Conservation (phyloP, 2,797 vertebrate genomes). For the Chaunax sp. region DNA sequence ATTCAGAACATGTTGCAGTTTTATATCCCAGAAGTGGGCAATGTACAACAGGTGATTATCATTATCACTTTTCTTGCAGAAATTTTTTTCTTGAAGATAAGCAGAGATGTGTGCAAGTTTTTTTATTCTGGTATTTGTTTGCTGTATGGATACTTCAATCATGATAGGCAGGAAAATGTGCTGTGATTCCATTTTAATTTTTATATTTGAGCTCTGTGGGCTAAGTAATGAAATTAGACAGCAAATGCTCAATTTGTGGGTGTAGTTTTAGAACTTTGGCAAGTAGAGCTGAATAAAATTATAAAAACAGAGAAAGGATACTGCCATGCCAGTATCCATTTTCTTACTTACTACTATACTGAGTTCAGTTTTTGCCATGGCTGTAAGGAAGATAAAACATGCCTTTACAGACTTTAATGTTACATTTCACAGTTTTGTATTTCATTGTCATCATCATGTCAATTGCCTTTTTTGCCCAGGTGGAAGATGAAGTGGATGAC, state of each 20-base stretch:
- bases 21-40: conserved; percentile 86
- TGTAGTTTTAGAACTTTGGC: neutral
- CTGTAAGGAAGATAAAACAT: neutral
- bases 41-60: conserved; percentile 83
- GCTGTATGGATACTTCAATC: neutral
- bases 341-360: neutral
- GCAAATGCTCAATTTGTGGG: neutral
- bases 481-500: conserved; percentile 87
- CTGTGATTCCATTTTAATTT: neutral
- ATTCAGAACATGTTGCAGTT: conserved; percentile 90
- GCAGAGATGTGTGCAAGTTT: neutral
- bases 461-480: conserved; percentile 63
- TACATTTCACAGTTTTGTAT: conserved; percentile 1
- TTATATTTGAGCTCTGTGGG: neutral
- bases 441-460: no score
- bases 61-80: neutral
- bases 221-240: neutral
- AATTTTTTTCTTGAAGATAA: neutral
- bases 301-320: neutral
- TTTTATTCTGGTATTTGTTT: neutral
- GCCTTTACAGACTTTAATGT: neutral
- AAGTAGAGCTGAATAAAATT: neutral
- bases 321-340: neutral
- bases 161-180: neutral
- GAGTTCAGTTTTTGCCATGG: neutral